phyloP scores from a whole-genome alignment of 2,888 invertebrate species.

The Ctenicera cuprea region DNA sequence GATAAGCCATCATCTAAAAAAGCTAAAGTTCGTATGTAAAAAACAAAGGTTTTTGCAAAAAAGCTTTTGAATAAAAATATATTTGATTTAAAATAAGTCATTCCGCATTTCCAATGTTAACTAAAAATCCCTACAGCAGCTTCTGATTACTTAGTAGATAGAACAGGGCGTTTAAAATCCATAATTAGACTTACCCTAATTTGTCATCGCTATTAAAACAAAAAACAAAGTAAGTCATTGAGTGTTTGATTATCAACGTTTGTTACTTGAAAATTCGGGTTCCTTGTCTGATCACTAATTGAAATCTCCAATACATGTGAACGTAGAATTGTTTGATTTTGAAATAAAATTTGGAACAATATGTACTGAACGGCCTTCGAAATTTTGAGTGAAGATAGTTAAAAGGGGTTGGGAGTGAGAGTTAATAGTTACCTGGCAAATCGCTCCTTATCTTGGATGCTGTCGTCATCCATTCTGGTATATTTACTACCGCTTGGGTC shows the following conservation, averaged over 20 bases:
- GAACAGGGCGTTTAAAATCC: background rate
- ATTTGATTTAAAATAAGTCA: background rate
- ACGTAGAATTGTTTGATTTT: background rate
- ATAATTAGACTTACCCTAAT: constrained; percentile 16
- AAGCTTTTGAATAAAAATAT: too few relatives aligned
- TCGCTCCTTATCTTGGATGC: constrained; percentile 96
- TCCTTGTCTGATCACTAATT: constrained; percentile 16
- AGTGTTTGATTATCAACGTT: background rate
- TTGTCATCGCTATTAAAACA: constrained; percentile 16
- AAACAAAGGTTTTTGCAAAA: background rate
- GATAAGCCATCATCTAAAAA: background rate
- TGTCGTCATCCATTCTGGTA: constrained; percentile 94
- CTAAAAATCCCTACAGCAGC: too few relatives aligned
- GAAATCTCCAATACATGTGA: constrained; percentile 1
- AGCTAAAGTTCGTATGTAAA: too few relatives aligned
- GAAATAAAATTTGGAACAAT: constrained; percentile 1
- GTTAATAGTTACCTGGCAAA: constrained; percentile 88
- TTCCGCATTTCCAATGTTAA: background rate
- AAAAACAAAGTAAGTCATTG: constrained; percentile 14
- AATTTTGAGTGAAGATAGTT: background rate
- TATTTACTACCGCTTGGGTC: constrained; percentile 89
- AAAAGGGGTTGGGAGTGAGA: constrained; percentile 46
- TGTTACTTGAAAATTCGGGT: constrained; percentile 1
- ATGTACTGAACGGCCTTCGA: background rate
- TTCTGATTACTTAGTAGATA: too few relatives aligned